Percentiles rank a stretch among this genome's conserved stretches.
Conservation (phyloP, 2,113 vertebrate species). For the Halcyon malimbica region DNA sequence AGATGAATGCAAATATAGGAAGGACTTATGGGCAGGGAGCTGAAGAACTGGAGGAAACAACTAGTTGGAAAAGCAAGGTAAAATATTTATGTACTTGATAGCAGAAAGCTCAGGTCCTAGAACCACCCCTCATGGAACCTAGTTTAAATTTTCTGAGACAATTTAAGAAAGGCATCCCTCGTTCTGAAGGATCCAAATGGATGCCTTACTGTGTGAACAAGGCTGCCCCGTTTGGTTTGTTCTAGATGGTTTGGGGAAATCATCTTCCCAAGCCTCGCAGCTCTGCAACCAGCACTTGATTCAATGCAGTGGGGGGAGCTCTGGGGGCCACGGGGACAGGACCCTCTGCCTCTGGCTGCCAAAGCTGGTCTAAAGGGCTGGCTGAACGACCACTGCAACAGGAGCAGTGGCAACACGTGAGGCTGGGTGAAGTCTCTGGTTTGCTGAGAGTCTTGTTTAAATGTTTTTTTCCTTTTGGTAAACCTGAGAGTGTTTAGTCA, state of each 20-base stretch:
- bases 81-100: background rate
- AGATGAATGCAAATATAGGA: background rate
- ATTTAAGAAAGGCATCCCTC: background rate
- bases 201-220: rapidly evolving
- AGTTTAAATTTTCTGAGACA: background rate
- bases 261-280: background rate
- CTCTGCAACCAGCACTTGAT: rapidly evolving
- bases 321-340: rapidly evolving
- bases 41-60: background rate
- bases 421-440: background rate
- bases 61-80: background rate
- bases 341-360: background rate
- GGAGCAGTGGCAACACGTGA: rapidly evolving
- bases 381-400: rapidly evolving
- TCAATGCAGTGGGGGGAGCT: rapidly evolving
- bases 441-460: background rate
- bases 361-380: rapidly evolving
- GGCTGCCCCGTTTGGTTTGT: rapidly evolving
- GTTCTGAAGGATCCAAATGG: background rate
- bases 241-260: no score
- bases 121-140: rapidly evolving
- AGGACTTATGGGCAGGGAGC: rapidly evolving
- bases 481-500: background rate
- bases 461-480: no score
- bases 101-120: background rate